Base-by-base conservation (phyloP, 2,113 vertebrate species). In the Phrynosoma blainvillii region DNA sequence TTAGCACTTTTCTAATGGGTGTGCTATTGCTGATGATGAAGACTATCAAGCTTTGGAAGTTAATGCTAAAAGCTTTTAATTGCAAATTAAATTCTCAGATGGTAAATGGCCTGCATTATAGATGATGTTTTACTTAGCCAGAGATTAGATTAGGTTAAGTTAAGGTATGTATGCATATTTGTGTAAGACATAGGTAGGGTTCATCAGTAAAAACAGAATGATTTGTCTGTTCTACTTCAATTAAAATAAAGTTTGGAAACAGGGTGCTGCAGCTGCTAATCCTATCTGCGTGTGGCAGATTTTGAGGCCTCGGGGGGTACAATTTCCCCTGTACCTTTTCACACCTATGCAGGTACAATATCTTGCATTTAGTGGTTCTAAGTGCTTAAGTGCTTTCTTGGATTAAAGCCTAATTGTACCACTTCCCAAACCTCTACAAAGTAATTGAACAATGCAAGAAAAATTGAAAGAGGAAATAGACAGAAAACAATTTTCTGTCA, bases 241-340 rank as follows among this genome's bases (percentile, higher is more conserved):
- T 40, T 25, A 25, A 70, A 79, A 47, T 47, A 23, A 78, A 18
- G 40, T 25, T 25, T 78, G 23, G 76, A 47, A 78, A 47, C 42
- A 27, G 56, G 25, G 56, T 36, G 6, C 13, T 25, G 7, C 54
- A 62, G 52, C n/a, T 23, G 65, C 9, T 23, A 65, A 21, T 25
- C 21, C 40, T 84, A 62, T 4, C 20, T 6, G 10, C 8, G 27
- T 75, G 13, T 84, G 54, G 9, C n/a, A 56, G 21, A 75, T 16
- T 32, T 75, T 54, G n/a, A 56, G 65, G 5, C 27, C 47, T 84
- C 54, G 20, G 36, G 23, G 32, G 5, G 56, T 66, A 40, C 21
- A 40, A 32, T 65, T 18, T 80, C 82, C 59, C 68, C 20, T 78
- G 87, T 47, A 71, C 83, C 78, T 85, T 92, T 93, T 84, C 92